Percentiles rank a stretch among this genome's conserved stretches.
These are phyloP conservation scores for Xestia xanthographa DNA, from an alignment of 2,888 invertebrate genomes.

Conservation along the genomic window DNA sequence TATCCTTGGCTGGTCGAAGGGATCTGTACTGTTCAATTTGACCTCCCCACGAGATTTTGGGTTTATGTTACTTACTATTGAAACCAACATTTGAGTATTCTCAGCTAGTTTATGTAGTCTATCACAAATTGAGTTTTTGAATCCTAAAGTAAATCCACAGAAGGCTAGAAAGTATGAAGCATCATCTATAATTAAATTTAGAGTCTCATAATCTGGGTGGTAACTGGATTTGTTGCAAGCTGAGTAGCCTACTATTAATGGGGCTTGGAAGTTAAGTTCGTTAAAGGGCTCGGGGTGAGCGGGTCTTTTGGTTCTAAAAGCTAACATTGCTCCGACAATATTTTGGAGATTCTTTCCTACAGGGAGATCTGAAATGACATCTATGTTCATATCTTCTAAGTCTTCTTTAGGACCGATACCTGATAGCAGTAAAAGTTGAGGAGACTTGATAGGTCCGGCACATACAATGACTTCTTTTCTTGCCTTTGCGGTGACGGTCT, in stretches of 20 bases:
- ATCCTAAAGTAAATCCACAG: slow-evolving; percentile 39
- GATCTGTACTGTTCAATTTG: slow-evolving; percentile 33
- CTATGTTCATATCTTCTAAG: slow-evolving; percentile 69
- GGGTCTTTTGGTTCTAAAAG: slow-evolving; percentile 35
- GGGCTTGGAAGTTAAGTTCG: slow-evolving; percentile 19
- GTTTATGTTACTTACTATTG: slow-evolving; percentile 2
- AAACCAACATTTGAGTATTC: slow-evolving; percentile 21
- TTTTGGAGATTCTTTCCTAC: slow-evolving; percentile 79
- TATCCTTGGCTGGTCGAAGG: slow-evolving; percentile 36
- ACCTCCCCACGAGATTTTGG: slow-evolving; percentile 40
- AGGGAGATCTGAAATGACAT: slow-evolving; percentile 71
- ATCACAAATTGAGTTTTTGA: slow-evolving; percentile 40
- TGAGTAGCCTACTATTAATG: slow-evolving; percentile 42
- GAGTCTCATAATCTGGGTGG: slow-evolving; percentile 14
- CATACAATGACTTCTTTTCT: slow-evolving; percentile 74
- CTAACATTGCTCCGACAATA: slow-evolving; percentile 60
- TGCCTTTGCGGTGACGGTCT: slow-evolving; percentile 57
- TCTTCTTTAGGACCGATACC: slow-evolving; percentile 75
- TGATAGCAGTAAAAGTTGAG: slow-evolving; percentile 76
- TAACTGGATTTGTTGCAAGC: slow-evolving; percentile 15
- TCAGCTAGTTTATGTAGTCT: neutral
- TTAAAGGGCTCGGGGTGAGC: slow-evolving; percentile 28
- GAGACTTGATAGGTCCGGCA: slow-evolving; percentile 75
- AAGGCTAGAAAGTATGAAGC: slow-evolving; percentile 5
- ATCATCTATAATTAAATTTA: slow-evolving; percentile 28